phyloP scores from a whole-genome alignment of 2,797 vertebrate genomes.

The Picus viridis region DNA sequence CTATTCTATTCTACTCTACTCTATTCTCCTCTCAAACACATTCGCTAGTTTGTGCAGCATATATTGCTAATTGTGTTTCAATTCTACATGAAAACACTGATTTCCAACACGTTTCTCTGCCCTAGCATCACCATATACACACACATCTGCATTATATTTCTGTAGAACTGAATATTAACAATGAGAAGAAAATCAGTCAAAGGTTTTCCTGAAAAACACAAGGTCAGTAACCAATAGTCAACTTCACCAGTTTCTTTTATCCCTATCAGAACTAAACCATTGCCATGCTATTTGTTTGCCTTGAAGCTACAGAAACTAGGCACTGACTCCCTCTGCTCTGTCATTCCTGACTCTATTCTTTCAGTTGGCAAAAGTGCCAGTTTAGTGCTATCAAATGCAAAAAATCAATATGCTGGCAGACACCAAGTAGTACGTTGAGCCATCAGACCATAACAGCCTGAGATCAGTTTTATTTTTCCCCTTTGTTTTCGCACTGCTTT shows the following conservation, averaged over 20 bases:
- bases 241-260: constrained; percentile 36
- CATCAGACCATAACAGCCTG: constrained; percentile 62
- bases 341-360: constrained; percentile 35
- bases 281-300: constrained; percentile 40
- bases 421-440: constrained; percentile 50
- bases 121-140: neutral
- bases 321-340: constrained; percentile 34
- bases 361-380: constrained; percentile 40
- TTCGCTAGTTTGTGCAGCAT: neutral
- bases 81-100: neutral
- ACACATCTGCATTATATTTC: neutral
- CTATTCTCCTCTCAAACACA: neutral
- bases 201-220: neutral
- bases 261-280: constrained; percentile 42
- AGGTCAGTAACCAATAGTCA: constrained; percentile 31
- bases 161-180: neutral
- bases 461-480: constrained; percentile 32
- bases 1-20: too few species aligned
- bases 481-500: constrained; percentile 44
- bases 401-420: constrained; percentile 71
- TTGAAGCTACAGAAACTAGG: constrained; percentile 37
- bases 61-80: neutral
- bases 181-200: constrained; percentile 49
- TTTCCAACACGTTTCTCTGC: neutral
- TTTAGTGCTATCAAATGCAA: constrained; percentile 64